Percentiles rank a stretch among this genome's conserved stretches.
These are phyloP conservation scores for Volucella bombylans DNA, from an alignment of 2,888 invertebrate species.

Conservation along the genomic window DNA sequence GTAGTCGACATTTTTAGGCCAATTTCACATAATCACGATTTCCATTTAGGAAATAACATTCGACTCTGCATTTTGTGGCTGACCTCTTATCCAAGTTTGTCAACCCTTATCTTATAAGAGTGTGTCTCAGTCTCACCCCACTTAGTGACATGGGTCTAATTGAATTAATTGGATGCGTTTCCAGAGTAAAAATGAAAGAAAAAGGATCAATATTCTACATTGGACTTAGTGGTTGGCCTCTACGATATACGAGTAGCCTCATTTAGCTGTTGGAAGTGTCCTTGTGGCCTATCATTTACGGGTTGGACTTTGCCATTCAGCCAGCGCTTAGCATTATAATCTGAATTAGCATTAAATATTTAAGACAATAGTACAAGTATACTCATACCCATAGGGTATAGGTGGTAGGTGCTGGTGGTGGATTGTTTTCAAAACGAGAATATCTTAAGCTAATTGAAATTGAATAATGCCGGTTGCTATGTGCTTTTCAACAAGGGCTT, in stretches of 20 bases:
- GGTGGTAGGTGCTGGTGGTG: neutral
- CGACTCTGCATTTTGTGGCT: slow-evolving; percentile 4
- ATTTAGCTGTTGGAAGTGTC: neutral
- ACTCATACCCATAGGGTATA: neutral
- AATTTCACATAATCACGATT: no score
- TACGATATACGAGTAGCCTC: slow-evolving; percentile 22
- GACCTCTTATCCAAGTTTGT: slow-evolving; percentile 8
- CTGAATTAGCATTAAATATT: slow-evolving; percentile 40
- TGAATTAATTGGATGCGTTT: slow-evolving; percentile 38
- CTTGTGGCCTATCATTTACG: neutral
- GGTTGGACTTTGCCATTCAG: slow-evolving; percentile 37
- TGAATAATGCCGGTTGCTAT: slow-evolving; percentile 7
- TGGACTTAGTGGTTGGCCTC: slow-evolving; percentile 12
- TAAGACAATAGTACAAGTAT: slow-evolving; percentile 10
- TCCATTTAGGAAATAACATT: neutral
- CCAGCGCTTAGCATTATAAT: slow-evolving; percentile 27
- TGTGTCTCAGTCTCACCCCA: neutral
- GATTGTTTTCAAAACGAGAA: slow-evolving; percentile 4
- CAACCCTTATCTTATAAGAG: slow-evolving; percentile 30
- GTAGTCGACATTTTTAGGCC: no score
- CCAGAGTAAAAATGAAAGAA: slow-evolving; percentile 2
- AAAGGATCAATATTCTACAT: slow-evolving; percentile 15
- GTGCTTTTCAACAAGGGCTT: neutral
- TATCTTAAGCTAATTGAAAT: slow-evolving; percentile 35
- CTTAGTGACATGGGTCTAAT: slow-evolving; percentile 34